phyloP scores from a whole-genome alignment of 2,113 vertebrate species.

The Rhombomys opimus region DNA sequence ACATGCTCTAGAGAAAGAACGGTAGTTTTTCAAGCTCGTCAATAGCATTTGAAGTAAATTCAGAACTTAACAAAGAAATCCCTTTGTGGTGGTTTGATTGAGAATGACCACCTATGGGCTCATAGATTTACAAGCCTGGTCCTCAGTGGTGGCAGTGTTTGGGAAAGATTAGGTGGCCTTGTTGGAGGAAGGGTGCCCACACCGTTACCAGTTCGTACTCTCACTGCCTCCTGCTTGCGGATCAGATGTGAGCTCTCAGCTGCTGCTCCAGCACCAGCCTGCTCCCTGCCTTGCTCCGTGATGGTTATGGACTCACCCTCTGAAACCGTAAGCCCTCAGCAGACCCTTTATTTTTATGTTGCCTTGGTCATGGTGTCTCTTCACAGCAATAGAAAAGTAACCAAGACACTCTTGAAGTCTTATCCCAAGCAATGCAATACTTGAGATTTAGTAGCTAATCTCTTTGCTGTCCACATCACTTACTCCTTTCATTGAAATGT shows the following conservation, averaged over 20 bases:
- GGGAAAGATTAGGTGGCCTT: neutral
- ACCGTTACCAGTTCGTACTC: neutral
- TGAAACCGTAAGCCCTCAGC: neutral
- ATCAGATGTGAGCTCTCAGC: neutral
- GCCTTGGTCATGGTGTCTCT: neutral
- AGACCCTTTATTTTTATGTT: neutral
- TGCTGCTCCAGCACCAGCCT: too few species aligned
- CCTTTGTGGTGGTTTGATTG: neutral
- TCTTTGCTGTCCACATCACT: neutral
- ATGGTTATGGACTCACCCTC: neutral
- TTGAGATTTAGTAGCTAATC: conserved; percentile 11
- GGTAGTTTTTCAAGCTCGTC: conserved; percentile 23
- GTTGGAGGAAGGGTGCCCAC: neutral
- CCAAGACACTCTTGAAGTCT: neutral
- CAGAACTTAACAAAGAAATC: neutral
- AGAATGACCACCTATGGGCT: neutral
- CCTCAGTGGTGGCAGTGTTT: neutral
- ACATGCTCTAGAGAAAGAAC: conserved; percentile 33
- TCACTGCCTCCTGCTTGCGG: neutral
- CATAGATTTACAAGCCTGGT: neutral
- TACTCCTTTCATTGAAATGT: neutral
- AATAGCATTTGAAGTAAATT: conserved; percentile 45
- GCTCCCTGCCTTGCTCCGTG: neutral
- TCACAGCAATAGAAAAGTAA: neutral
- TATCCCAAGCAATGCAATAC: neutral